Conservation (phyloP, 2,113 vertebrate genomes). For the Romanogobio albipinnatus region DNA sequence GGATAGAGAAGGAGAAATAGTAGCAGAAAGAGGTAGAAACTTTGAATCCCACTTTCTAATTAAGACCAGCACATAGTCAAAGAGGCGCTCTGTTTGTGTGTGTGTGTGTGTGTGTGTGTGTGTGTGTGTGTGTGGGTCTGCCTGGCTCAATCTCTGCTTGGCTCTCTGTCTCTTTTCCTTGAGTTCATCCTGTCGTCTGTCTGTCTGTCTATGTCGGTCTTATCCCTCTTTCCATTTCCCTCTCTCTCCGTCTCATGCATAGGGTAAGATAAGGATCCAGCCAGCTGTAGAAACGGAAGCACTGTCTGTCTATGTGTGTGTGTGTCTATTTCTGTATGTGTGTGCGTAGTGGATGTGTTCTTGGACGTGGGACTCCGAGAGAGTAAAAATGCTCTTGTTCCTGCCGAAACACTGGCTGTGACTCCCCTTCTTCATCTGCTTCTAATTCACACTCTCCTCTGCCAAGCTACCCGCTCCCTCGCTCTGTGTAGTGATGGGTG, state of each 20-base stretch:
- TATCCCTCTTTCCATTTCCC: constrained; percentile 38
- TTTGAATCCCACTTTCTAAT: constrained; percentile 29
- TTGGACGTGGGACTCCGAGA: background rate
- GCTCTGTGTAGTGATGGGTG: constrained; percentile 32
- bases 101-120: constrained; percentile 6
- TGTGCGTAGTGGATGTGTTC: background rate
- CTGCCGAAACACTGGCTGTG: constrained; percentile 36
- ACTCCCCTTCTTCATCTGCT: constrained; percentile 45
- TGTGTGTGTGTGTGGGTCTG: constrained; percentile 4
- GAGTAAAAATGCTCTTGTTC: background rate
- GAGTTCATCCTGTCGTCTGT: constrained; percentile 17
- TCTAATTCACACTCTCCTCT: constrained; percentile 35
- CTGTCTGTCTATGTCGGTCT: constrained; percentile 23
- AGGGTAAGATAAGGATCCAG: constrained; percentile 28
- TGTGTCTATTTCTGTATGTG: background rate
- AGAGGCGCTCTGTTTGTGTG: constrained; percentile 5
- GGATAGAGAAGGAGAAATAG: background rate
- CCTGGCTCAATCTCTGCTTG: constrained; percentile 20
- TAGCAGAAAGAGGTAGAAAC: background rate
- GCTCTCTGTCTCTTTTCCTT: constrained; percentile 47
- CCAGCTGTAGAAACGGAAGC: constrained; percentile 32
- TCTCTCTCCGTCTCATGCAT: constrained; percentile 17
- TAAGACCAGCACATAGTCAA: constrained; percentile 21
- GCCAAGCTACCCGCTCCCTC: background rate
- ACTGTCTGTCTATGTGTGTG: background rate